Percentiles rank a stretch among this genome's conserved stretches.
phyloP scores from a whole-genome alignment of 2,113 vertebrate genomes.

The Tautogolabrus adspersus region DNA sequence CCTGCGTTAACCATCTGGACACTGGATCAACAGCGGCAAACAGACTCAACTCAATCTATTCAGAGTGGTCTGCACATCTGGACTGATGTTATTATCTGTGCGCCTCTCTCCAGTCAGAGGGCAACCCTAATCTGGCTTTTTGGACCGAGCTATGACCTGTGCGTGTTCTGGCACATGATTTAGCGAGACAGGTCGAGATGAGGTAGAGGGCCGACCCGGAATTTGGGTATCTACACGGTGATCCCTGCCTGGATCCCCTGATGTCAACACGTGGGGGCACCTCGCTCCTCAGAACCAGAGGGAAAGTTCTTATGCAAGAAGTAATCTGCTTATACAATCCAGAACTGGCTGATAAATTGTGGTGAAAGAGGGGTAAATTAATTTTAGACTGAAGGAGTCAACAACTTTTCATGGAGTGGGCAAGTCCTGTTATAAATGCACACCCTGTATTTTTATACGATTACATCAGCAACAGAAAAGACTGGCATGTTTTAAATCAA shows the following conservation, averaged over 20 bases:
- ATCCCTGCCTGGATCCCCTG: constrained; percentile 13
- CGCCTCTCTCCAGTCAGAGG: constrained; percentile 41
- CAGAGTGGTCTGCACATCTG: constrained; percentile 64
- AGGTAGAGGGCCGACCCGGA: constrained; percentile 21
- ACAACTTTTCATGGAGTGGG: not conserved
- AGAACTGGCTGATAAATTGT: constrained; percentile 20
- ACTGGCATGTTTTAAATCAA: no score
- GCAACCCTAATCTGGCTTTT: constrained; percentile 63
- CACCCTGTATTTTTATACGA: not conserved
- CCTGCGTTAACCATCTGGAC: constrained; percentile 16
- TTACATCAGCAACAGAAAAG: not conserved
- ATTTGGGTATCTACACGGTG: constrained; percentile 28
- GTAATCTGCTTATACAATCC: constrained; percentile 68
- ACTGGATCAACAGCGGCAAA: constrained; percentile 34
- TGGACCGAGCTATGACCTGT: constrained; percentile 45
- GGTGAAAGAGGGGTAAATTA: not conserved
- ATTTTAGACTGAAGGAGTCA: constrained; percentile 27
- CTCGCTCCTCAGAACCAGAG: constrained; percentile 7
- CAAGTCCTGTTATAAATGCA: not conserved
- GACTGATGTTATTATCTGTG: constrained; percentile 68
- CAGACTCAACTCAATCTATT: constrained; percentile 52
- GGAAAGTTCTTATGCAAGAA: constrained; percentile 64
- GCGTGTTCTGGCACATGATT: constrained; percentile 52
- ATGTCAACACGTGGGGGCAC: constrained; percentile 29
- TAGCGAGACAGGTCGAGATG: constrained; percentile 13